These are phyloP conservation scores for Colletes collaris DNA, from an alignment of 2,888 invertebrate species.

Conservation along the genomic window DNA sequence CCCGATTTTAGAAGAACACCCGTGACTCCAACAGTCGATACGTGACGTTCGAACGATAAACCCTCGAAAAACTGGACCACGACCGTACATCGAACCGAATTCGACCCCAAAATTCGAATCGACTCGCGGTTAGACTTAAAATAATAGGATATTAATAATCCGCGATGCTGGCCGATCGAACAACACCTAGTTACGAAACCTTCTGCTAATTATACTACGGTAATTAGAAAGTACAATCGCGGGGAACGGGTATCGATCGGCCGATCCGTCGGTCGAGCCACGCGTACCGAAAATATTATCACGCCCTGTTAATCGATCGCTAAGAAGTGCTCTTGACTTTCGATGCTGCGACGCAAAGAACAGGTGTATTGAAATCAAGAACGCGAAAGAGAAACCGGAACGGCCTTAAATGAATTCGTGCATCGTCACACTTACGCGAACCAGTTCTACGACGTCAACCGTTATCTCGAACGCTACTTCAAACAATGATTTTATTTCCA, in stretches of 20 bases:
- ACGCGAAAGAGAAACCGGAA: constrained; percentile 42
- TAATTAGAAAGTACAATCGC: constrained; percentile 12
- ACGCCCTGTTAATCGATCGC: constrained; percentile 29
- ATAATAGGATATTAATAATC: too few relatives aligned
- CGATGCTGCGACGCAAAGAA: constrained; percentile 26
- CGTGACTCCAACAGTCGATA: constrained; percentile 59
- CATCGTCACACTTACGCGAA: constrained; percentile 7
- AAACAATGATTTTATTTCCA: too few relatives aligned
- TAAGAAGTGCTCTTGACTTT: constrained; percentile 45
- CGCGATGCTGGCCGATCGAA: too few relatives aligned
- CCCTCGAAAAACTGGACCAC: constrained; percentile 9
- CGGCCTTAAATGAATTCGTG: constrained; percentile 24
- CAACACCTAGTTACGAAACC: constrained; percentile 5
- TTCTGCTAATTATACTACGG: constrained; percentile 5
- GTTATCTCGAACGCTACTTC: too few relatives aligned
- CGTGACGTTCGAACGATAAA: constrained; percentile 52
- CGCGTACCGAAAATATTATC: constrained; percentile 28
- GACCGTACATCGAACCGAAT: not conserved
- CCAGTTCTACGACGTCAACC: not conserved
- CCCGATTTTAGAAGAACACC: constrained; percentile 74
- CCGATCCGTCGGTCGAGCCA: constrained; percentile 13
- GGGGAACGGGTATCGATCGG: not conserved
- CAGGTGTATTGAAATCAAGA: constrained; percentile 43
- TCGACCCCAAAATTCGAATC: too few relatives aligned
- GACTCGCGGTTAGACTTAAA: too few relatives aligned